These are phyloP conservation scores for Oxystoma pomonae DNA, from an alignment of 2,888 invertebrate species.

Conservation along the genomic window DNA sequence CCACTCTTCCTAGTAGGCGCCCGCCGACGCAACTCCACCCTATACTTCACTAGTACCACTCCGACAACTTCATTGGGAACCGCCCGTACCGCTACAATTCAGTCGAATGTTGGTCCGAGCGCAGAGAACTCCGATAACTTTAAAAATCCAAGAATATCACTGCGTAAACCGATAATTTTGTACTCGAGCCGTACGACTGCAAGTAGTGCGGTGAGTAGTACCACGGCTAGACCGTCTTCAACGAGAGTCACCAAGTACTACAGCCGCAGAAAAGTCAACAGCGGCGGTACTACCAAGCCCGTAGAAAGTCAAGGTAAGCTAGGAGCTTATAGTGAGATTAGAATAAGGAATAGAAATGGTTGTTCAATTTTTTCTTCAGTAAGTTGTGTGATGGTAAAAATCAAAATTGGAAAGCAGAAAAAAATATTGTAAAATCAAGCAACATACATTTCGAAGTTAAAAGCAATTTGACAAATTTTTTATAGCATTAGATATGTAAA, in stretches of 20 bases:
- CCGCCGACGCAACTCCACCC: background rate
- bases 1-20: background rate
- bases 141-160: background rate
- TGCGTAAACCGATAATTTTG: background rate
- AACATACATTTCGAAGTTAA: no score
- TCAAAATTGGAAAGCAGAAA: no score
- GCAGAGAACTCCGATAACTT: no score
- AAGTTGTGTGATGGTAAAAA: no score
- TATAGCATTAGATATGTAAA: no score
- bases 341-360: no score
- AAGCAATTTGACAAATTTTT: no score
- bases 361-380: no score
- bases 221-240: constrained; percentile 25
- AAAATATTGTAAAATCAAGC: no score
- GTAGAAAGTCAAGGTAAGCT: constrained; percentile 42
- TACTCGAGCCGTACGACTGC: background rate
- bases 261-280: constrained; percentile 34
- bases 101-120: background rate
- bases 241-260: constrained; percentile 32
- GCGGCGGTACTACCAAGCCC: constrained; percentile 19
- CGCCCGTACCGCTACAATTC: background rate
- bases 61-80: background rate
- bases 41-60: background rate
- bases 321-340: background rate
- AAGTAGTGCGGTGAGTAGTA: constrained; percentile 17